phyloP scores from a whole-genome alignment of 2,797 vertebrate genomes.

The Eulemur albifrons region DNA sequence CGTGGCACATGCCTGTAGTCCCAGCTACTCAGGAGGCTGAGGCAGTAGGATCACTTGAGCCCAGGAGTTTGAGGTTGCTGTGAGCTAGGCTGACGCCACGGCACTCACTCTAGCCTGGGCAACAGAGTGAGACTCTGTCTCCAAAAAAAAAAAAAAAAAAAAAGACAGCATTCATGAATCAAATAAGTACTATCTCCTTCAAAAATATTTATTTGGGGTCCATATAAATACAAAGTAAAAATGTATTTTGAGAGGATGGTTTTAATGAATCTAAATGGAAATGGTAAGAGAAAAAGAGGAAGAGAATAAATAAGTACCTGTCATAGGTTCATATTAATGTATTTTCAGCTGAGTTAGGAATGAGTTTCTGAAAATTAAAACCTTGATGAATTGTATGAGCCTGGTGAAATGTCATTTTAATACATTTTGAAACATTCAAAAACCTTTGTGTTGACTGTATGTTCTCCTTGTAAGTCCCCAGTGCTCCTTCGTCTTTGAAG shows the following conservation, averaged over 20 bases:
- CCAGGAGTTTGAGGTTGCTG: too few species aligned
- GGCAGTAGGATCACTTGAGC: too few species aligned
- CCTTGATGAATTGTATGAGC: not conserved
- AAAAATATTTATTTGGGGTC: not conserved
- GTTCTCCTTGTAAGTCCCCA: conserved; percentile 89
- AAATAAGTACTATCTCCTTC: not conserved
- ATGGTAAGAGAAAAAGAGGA: not conserved
- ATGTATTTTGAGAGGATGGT: conserved; percentile 31
- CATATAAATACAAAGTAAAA: not conserved
- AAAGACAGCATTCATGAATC: not conserved
- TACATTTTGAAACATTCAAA: not conserved
- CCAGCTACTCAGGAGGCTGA: too few species aligned
- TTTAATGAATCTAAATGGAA: conserved; percentile 44
- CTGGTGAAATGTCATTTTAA: not conserved
- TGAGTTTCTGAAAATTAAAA: not conserved
- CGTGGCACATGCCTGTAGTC: too few species aligned
- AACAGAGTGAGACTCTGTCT: too few species aligned
- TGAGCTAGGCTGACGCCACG: rapidly evolving
- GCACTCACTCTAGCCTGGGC: too few species aligned
- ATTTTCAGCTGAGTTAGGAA: not conserved
- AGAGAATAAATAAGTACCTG: not conserved
- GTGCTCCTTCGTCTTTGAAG: conserved; percentile 89
- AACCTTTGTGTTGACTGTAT: conserved; percentile 49
- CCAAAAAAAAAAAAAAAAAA: too few species aligned
- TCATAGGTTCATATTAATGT: not conserved